phyloP scores from a whole-genome alignment of 2,113 vertebrate genomes.

The Anthoscopus minutus region DNA sequence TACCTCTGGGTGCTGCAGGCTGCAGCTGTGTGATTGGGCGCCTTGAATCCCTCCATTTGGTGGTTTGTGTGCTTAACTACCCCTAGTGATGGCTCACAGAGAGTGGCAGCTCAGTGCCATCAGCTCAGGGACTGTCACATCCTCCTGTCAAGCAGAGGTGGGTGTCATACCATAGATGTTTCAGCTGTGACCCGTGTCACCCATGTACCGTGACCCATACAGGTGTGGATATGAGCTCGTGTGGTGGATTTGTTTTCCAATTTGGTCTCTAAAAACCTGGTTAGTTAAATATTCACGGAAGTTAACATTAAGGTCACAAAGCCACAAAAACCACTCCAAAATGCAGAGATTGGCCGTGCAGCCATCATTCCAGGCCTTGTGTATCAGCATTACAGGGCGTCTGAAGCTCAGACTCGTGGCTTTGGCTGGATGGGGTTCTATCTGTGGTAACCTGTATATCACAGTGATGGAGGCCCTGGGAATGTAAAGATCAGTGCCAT shows the following conservation, averaged over 20 bases:
- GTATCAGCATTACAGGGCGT: rapidly evolving
- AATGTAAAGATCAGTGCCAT: rapidly evolving
- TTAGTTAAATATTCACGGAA: conserved; percentile 22
- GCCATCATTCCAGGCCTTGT: not conserved
- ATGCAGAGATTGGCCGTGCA: rapidly evolving
- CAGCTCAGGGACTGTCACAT: not conserved
- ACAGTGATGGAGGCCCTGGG: not conserved
- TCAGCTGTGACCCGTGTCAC: not conserved
- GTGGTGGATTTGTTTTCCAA: not conserved
- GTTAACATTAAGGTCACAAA: not conserved
- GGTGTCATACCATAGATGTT: not conserved
- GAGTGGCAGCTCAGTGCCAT: not conserved
- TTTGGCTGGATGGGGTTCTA: not conserved
- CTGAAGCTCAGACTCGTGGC: not conserved
- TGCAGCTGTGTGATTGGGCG: not conserved
- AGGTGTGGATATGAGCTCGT: not conserved
- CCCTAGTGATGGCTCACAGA: not conserved
- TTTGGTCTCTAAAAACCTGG: not conserved
- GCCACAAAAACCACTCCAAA: not conserved
- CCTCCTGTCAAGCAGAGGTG: not conserved
- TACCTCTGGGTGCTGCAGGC: not conserved
- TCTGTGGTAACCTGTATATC: not conserved
- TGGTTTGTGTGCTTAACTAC: not conserved
- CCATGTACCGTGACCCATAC: not conserved
- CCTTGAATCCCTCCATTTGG: not conserved